Conservation (phyloP, 2,888 invertebrate species). For the Meiosimyza platycephala region DNA sequence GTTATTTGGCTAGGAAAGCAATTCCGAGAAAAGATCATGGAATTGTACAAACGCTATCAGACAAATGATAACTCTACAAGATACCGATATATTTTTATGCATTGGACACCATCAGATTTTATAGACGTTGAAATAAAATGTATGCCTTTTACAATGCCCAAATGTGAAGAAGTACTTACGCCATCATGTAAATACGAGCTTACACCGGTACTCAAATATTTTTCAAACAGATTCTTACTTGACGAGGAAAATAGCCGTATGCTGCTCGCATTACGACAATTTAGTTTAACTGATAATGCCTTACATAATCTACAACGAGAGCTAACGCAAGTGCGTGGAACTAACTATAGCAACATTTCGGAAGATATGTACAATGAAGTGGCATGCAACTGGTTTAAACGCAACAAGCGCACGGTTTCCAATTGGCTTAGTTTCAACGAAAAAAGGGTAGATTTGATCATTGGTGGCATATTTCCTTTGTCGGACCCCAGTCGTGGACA, state of each 20-base stretch:
- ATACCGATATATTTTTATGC: conserved; percentile 71
- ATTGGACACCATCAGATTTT: conserved; percentile 76
- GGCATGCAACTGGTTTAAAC: conserved; percentile 77
- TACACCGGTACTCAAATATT: conserved; percentile 75
- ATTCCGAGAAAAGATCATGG: conserved; percentile 66
- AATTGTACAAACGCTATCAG: conserved; percentile 57
- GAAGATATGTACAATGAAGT: conserved; percentile 51
- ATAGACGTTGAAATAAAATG: conserved; percentile 69
- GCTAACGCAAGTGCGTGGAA: conserved; percentile 5
- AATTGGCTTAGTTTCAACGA: too few relatives aligned
- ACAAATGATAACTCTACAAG: conserved; percentile 31
- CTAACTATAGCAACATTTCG: background rate
- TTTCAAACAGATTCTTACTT: conserved; percentile 68
- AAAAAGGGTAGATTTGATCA: conserved; percentile 44
- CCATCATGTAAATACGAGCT: conserved; percentile 76
- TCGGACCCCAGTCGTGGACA: conserved; percentile 71
- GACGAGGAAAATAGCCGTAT: conserved; percentile 52
- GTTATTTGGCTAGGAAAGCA: conserved; percentile 78
- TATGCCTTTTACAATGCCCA: conserved; percentile 73
- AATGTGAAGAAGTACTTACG: conserved; percentile 68
- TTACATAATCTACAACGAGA: conserved; percentile 38
- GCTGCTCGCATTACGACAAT: conserved; percentile 49
- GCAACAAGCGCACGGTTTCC: conserved; percentile 54
- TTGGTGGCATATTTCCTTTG: conserved; percentile 72
- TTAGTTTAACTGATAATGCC: conserved; percentile 47